These are phyloP conservation scores for Laothoe populi DNA, from an alignment of 2,888 invertebrate species.

Conservation along the genomic window DNA sequence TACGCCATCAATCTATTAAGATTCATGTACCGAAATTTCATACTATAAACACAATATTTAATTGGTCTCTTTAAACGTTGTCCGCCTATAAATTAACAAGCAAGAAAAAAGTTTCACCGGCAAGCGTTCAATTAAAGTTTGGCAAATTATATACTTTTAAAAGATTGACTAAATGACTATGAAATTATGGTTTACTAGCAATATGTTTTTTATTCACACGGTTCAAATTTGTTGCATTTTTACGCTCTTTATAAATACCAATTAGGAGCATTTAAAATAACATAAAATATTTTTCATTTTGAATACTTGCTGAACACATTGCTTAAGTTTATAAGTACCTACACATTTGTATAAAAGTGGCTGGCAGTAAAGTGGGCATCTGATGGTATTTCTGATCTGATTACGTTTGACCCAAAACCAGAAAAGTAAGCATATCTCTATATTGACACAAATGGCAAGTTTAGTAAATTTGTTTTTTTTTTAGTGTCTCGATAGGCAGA, in stretches of 20 bases:
- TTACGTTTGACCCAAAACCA: too few species aligned
- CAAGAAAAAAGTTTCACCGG: not conserved
- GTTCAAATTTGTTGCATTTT: not conserved
- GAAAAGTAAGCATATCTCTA: too few species aligned
- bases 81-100: conserved; percentile 5
- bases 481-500: too few species aligned
- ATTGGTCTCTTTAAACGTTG: not conserved
- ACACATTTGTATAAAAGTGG: not conserved
- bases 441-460: too few species aligned
- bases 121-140: conserved; percentile 10
- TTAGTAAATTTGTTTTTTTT: too few species aligned
- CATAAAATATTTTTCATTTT: not conserved
- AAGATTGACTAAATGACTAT: not conserved
- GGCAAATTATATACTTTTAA: conserved; percentile 4
- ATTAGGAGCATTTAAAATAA: not conserved
- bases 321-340: not conserved
- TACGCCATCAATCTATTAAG: conserved; percentile 10
- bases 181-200: conserved; percentile 2
- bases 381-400: too few species aligned
- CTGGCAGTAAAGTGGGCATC: too few species aligned
- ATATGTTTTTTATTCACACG: not conserved
- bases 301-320: not conserved
- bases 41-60: too few species aligned
- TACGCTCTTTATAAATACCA: not conserved
- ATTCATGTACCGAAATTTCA: not conserved